phyloP scores from a whole-genome alignment of 2,113 vertebrate genomes.

The Pachypanchax playfairii region DNA sequence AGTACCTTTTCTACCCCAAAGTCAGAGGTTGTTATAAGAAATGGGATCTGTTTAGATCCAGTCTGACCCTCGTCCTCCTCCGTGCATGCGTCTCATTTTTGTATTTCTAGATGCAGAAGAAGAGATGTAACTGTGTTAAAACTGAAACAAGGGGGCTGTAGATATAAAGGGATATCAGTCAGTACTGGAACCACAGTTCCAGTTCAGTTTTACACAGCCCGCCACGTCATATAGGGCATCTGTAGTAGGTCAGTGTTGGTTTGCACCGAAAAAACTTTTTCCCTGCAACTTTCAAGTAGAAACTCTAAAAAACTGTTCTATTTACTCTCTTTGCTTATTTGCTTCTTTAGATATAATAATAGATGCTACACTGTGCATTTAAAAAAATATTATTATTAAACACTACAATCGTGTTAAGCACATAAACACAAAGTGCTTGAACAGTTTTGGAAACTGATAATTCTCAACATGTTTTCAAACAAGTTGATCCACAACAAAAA shows the following conservation, averaged over 20 bases:
- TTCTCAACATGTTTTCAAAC: too few species aligned
- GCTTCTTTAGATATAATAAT: too few species aligned
- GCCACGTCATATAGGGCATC: background rate
- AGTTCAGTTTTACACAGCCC: background rate
- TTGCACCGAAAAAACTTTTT: background rate
- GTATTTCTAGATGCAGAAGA: slow-evolving; percentile 26
- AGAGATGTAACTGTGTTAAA: slow-evolving; percentile 11
- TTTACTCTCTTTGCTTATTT: background rate
- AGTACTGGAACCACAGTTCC: background rate
- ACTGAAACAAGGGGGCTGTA: background rate
- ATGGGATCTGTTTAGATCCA: slow-evolving; percentile 41
- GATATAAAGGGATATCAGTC: background rate
- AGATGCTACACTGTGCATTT: too few species aligned
- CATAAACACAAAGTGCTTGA: too few species aligned
- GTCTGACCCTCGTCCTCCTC: slow-evolving; percentile 28
- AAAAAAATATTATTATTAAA: too few species aligned
- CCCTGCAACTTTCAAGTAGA: background rate
- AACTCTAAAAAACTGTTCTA: background rate
- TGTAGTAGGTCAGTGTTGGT: background rate
- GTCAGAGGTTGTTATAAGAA: slow-evolving; percentile 54
- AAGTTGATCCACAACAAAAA: too few species aligned
- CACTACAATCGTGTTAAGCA: too few species aligned
- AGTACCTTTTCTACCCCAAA: slow-evolving; percentile 37
- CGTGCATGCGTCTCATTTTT: too few species aligned
- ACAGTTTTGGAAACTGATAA: too few species aligned